phyloP scores from a whole-genome alignment of 2,797 vertebrate species.

The Heliangelus exortis region DNA sequence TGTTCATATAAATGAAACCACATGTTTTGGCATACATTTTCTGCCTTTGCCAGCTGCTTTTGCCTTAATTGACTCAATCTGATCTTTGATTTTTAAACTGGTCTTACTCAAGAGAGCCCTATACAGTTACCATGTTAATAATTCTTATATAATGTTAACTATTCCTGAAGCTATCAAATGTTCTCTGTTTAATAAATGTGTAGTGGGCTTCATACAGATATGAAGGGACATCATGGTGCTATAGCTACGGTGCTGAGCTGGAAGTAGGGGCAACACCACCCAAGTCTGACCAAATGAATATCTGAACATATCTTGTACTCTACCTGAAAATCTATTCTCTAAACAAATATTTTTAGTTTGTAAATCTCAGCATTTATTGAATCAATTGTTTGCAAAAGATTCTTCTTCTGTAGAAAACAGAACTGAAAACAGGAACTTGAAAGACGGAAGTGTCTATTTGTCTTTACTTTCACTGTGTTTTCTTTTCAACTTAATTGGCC shows the following conservation, averaged over 20 bases:
- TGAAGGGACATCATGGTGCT: accelerated
- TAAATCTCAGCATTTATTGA: background rate
- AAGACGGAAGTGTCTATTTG: background rate
- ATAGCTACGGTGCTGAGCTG: background rate
- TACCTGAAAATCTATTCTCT: background rate
- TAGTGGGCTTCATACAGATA: background rate
- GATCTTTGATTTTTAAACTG: background rate
- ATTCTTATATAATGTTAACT: background rate
- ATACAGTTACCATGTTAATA: background rate
- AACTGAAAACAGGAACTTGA: background rate
- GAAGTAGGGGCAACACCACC: background rate
- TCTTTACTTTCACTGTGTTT: background rate
- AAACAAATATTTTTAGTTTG: background rate
- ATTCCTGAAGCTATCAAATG: background rate
- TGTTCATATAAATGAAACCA: conserved; percentile 26
- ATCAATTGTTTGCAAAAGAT: background rate
- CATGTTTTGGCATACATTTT: background rate
- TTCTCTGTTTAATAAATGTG: background rate
- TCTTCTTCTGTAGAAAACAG: background rate
- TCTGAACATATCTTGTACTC: background rate
- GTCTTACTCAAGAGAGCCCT: background rate
- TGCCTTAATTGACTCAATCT: background rate
- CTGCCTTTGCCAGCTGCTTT: conserved; percentile 15
- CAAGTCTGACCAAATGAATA: background rate
- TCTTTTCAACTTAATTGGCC: background rate